These are phyloP conservation scores for Leptopilina syphax DNA, from an alignment of 2,888 invertebrate species.

Conservation along the genomic window DNA sequence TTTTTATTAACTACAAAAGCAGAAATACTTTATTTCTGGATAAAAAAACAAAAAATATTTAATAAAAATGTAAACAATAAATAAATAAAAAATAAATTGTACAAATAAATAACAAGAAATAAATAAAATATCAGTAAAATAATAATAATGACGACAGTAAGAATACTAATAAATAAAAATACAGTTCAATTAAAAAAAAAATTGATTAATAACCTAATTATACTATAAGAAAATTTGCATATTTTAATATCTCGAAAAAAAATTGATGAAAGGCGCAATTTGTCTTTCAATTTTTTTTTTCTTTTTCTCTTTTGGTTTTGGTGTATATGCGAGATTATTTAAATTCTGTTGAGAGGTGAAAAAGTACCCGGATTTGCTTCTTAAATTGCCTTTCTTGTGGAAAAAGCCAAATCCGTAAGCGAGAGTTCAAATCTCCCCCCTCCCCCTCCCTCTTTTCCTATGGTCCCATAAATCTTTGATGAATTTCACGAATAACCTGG, in stretches of 20 bases:
- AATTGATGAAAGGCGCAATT: background rate
- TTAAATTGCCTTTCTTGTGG: conserved; percentile 22
- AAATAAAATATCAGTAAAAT: no score
- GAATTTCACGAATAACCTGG: conserved; percentile 26
- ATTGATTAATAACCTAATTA: no score
- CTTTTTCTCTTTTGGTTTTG: background rate
- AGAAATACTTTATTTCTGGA: no score
- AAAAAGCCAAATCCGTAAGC: conserved; percentile 14
- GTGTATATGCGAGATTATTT: background rate
- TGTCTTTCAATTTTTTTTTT: background rate
- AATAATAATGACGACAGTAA: no score
- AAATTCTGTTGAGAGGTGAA: conserved; percentile 25
- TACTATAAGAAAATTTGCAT: no score
- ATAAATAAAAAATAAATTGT: no score
- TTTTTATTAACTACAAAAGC: no score
- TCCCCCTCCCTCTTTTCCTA: background rate
- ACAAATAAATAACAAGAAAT: no score
- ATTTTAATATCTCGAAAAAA: background rate
- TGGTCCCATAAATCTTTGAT: conserved; percentile 24
- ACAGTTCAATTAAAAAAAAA: no score
- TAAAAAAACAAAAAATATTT: no score
- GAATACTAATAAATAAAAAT: no score
- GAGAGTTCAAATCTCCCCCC: background rate
- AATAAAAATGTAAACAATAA: no score
- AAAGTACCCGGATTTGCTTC: conserved; percentile 2